A percentile compares a stretch with the other conserved stretches of the same genome.
Conservation (phyloP, 2,888 invertebrate species). For the Carcina quercana region DNA sequence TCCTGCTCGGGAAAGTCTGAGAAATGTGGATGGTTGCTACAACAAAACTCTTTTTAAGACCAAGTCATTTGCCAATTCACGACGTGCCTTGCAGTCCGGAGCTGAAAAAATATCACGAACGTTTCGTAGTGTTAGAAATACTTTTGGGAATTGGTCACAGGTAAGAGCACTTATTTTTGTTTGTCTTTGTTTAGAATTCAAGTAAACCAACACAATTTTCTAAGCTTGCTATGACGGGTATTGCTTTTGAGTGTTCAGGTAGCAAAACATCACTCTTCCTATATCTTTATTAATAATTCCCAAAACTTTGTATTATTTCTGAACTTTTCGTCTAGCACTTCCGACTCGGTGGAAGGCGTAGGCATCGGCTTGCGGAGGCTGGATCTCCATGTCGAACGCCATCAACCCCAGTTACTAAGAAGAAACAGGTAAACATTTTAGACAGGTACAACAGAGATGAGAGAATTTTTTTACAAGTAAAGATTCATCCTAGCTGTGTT, state of each 20-base stretch:
- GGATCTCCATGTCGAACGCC: constrained; percentile 57
- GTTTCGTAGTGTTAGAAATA: constrained; percentile 77
- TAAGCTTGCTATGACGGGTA: no score
- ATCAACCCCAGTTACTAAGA: constrained; percentile 59
- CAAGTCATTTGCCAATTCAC: constrained; percentile 74
- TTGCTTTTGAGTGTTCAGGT: no score
- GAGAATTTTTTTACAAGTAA: no score
- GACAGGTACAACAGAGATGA: neutral
- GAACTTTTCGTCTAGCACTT: constrained; percentile 44
- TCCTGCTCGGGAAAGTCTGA: constrained; percentile 53
- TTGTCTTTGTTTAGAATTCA: no score
- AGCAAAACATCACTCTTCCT: no score
- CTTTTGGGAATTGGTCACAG: constrained; percentile 80
- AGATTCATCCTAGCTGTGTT: no score
- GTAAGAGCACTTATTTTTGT: no score
- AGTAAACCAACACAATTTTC: no score
- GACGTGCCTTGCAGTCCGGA: constrained; percentile 77
- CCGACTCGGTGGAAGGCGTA: constrained; percentile 52
- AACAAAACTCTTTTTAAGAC: constrained; percentile 59
- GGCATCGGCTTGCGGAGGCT: constrained; percentile 59
- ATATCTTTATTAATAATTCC: no score
- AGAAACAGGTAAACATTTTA: constrained; percentile 45
- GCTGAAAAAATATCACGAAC: constrained; percentile 80
- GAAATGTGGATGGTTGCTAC: constrained; percentile 60
- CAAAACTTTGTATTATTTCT: no score